Evolutionary conservation across 2,797 vertebrate genomes (phyloP), one percentile per base, ranked within the genome.

Genomic region (Melanotaenia boesemani): DNA sequence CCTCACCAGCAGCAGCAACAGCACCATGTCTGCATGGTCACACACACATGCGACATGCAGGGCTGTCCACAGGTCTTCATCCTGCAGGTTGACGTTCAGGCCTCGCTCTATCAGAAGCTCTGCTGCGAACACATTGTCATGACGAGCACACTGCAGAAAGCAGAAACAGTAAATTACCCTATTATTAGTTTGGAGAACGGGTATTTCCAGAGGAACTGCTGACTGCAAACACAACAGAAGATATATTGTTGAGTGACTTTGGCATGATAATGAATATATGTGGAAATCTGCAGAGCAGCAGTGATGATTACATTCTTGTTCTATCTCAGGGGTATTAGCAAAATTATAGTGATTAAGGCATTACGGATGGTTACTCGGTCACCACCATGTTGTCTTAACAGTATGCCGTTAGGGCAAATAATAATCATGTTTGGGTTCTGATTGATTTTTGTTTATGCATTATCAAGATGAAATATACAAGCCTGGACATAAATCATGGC

Each of bases 61-160:
- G 0, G 97, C 95, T 0, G 97, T 98, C 97, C 97, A 98, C 58
- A 94, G 95, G 89, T 99, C 97, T 76, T 98, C 97, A 63, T 99
- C 98, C 86, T 98, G 98, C 80, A 95, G 95, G 94, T 98, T 96
- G 80, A 96, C 94, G 6, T 96, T 96, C 84, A 97, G 93, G 30
- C 98, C 98, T 81, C 95, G 95, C 84, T 98, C 97, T 22, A 97
- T 96, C 62, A 99, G 92, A 72, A 97, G 92, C 90, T 99, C 97
- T 6, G 97, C 95, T 6, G 96, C 95, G 85, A 99, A 97, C 76
- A 95, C 92, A 26, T 98, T 99, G 93, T 98, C 97, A 2, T 97
- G 95, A 59, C 97, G 97, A 64, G 98, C 97, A 70, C 98, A 98
- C 98, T 99, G 85, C 18, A 57, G 74, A 77, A 60, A 3, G 15